Conservation (phyloP, 1,140 invertebrate species). For the Ruditapes philippinarum region DNA sequence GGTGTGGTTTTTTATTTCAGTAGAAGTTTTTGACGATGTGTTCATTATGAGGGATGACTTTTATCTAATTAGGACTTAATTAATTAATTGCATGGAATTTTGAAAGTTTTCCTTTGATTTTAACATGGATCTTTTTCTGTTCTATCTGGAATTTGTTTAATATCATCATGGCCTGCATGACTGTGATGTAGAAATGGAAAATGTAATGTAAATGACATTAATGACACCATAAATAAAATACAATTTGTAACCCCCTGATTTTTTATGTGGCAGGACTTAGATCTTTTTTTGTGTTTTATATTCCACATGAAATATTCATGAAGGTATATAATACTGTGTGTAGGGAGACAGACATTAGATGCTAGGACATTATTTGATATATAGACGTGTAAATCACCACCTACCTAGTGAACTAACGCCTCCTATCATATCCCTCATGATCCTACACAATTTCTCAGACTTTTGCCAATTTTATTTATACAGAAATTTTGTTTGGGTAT, state of each 20-base stretch:
- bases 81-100: too few species aligned
- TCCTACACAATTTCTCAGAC: too few species aligned
- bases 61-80: too few species aligned
- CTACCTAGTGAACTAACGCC: conserved; percentile 1
- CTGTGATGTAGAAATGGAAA: too few species aligned
- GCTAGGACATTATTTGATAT: not conserved
- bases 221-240: conserved; percentile 9
- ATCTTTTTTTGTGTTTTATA: not conserved
- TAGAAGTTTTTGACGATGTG: too few species aligned
- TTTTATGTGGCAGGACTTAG: not conserved
- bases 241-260: not conserved
- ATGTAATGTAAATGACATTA: not conserved
- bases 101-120: too few species aligned
- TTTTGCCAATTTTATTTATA: not conserved
- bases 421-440: not conserved
- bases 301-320: conserved; percentile 28
- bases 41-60: too few species aligned
- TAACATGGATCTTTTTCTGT: too few species aligned
- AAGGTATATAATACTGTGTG: not conserved
- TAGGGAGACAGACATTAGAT: not conserved
- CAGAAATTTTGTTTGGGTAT: not conserved
- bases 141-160: too few species aligned
- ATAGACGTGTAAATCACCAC: conserved; percentile 10
- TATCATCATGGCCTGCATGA: too few species aligned
- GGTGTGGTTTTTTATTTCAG: too few species aligned